Evolutionary conservation across 2,797 vertebrate genomes (phyloP), one percentile per base, ranked within the genome.

Genomic region (Melanotaenia pygmaea): DNA sequence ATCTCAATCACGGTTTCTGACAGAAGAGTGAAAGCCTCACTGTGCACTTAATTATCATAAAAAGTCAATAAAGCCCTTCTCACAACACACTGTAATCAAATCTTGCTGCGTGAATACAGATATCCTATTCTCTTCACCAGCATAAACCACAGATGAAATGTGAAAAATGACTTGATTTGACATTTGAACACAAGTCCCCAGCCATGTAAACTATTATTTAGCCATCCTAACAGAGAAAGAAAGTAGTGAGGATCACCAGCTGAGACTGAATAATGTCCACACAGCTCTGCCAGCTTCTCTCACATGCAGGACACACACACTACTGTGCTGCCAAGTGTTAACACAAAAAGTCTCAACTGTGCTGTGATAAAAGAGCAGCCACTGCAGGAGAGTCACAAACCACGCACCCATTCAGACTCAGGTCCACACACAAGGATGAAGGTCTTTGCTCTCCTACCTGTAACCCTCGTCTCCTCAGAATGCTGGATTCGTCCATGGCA

Each of bases 401-500:
- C 40, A 12, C 0, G 37, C 50, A 53, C 8, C 12, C 57, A 40
- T 62, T 34, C 71, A 45, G 2, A 22, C 24, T 22, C 64, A 38
- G 66, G 45, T 51, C 16, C 5, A 30, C 32, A 57, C 32, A 43
- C 22, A 53, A 12, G 14, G 32, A 8, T 62, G 5, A 47, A 63
- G 5, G 4, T 40, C 9, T 74, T 56, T 73, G n/a, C 70, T 78
- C 38, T 82, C 96, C 91, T 96, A 98, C 97, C 97, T 98, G 97
- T 94, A 98, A 94, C 90, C 96, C 97, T 70, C 96, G 94, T 71
- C 96, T 93, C 86, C 97, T 96, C 89, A 98, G 95, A 92, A 97
- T 96, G 93, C 97, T 97, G 82, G 96, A 95, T 95, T 97, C 96
- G 74, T 98, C 97, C 97, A 98, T 97, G 85, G 88, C 92, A 82